A percentile compares a stretch with the other conserved stretches of the same genome.
phyloP scores from a whole-genome alignment of 2,113 vertebrate species.

The Acanthochromis polyacanthus region DNA sequence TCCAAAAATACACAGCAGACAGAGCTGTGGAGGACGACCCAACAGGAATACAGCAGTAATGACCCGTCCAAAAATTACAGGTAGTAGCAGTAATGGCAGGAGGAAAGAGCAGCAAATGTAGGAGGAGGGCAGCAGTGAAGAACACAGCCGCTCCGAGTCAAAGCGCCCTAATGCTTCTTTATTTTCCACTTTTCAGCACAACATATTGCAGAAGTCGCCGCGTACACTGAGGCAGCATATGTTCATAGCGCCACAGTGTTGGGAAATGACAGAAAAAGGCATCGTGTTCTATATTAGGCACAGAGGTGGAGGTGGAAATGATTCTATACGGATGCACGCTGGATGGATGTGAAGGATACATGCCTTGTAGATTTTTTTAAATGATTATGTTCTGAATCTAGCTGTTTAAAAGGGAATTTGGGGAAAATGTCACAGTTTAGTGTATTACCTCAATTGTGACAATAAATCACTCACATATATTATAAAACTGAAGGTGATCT shows the following conservation, averaged over 20 bases:
- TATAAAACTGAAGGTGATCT: too few relatives aligned
- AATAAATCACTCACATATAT: too few relatives aligned
- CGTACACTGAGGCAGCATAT: conserved; percentile 25
- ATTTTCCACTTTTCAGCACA: conserved; percentile 40
- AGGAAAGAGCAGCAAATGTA: conserved; percentile 9
- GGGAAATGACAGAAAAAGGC: conserved; percentile 15
- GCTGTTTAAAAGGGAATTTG: too few relatives aligned
- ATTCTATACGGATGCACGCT: not conserved
- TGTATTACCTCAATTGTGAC: too few relatives aligned
- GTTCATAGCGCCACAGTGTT: not conserved
- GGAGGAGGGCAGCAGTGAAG: conserved; percentile 22
- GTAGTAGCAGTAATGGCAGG: conserved; percentile 24
- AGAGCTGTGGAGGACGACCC: conserved; percentile 19
- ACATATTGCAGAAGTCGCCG: conserved; percentile 10
- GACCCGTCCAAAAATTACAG: conserved; percentile 25
- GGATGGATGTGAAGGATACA: not conserved
- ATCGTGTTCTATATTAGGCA: conserved; percentile 6
- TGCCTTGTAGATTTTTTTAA: too few relatives aligned
- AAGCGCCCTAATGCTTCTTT: conserved; percentile 13
- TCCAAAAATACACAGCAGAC: conserved; percentile 41
- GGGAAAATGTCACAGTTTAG: too few relatives aligned
- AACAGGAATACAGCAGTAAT: conserved; percentile 16
- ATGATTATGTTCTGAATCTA: too few relatives aligned
- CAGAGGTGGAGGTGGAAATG: not conserved
- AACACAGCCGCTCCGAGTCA: conserved; percentile 15